Evolutionary conservation across 2,797 vertebrate species (phyloP).

Genomic region (Hyperoplus immaculatus): DNA sequence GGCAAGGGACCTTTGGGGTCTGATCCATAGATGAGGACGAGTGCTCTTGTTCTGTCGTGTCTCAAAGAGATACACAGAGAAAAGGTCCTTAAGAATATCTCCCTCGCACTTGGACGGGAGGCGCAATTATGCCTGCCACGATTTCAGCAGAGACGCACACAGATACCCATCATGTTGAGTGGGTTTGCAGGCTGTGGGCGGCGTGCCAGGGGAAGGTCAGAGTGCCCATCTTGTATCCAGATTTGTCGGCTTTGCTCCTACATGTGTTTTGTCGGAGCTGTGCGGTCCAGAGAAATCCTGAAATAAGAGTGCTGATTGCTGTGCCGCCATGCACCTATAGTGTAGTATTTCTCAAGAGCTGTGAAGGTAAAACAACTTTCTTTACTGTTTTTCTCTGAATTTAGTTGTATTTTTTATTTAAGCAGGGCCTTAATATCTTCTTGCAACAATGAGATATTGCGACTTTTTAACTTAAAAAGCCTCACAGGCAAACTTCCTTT

Average conservation of each 20-base stretch:
- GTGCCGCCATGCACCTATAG: constrained; percentile 47
- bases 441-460: constrained; percentile 1
- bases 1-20: constrained; percentile 82
- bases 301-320: constrained; percentile 79
- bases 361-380: constrained; percentile 9
- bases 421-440: constrained; percentile 23
- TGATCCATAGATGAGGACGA: constrained; percentile 80
- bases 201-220: constrained; percentile 87
- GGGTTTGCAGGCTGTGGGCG: constrained; percentile 84
- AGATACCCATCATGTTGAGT: constrained; percentile 84
- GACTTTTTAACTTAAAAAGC: constrained; percentile 22
- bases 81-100: constrained; percentile 88
- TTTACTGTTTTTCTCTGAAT: constrained; percentile 43
- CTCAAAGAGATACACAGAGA: constrained; percentile 79
- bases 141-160: constrained; percentile 81
- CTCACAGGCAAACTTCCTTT: constrained; percentile 29
- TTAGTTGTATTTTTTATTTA: constrained; percentile 28
- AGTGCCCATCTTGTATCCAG: constrained; percentile 87
- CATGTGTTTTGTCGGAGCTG: constrained; percentile 80
- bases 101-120: constrained; percentile 83
- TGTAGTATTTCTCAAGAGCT: constrained; percentile 57
- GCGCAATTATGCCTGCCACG: constrained; percentile 84
- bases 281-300: constrained; percentile 69
- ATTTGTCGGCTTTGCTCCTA: constrained; percentile 81
- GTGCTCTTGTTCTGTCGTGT: constrained; percentile 84